A percentile compares a stretch with the other conserved stretches of the same genome.
phyloP scores from a whole-genome alignment of 2,797 vertebrate genomes.

The Enteromius fasciolatus region DNA sequence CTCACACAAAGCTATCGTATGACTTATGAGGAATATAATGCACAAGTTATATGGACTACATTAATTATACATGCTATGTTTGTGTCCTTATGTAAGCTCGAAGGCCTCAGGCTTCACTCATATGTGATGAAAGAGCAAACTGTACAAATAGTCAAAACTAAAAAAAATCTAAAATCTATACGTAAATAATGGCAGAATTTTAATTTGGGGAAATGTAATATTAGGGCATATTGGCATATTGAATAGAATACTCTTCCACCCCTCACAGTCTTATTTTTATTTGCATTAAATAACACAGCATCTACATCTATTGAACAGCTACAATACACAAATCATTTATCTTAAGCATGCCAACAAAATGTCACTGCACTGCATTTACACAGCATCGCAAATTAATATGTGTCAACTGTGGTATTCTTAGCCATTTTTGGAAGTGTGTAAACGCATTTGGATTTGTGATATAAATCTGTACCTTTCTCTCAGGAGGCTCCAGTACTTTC shows the following conservation, averaged over 20 bases:
- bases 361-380: not conserved
- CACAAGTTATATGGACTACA: not conserved
- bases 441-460: slow-evolving; percentile 23
- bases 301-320: not conserved
- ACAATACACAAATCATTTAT: slow-evolving; percentile 54
- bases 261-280: not conserved
- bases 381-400: not conserved
- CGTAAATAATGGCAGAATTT: not conserved
- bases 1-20: not conserved
- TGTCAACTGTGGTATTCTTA: not conserved
- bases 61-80: not conserved
- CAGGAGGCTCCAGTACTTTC: slow-evolving; percentile 92
- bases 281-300: not conserved
- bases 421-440: slow-evolving; percentile 15
- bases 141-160: not conserved
- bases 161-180: no score
- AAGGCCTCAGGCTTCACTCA: not conserved
- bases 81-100: not conserved
- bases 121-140: not conserved
- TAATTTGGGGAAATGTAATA: not conserved
- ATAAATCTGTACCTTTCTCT: slow-evolving; percentile 86
- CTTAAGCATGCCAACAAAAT: slow-evolving; percentile 2
- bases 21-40: not conserved
- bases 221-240: not conserved
- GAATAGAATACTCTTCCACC: not conserved